Evolutionary conservation across 2,888 invertebrate genomes (phyloP), one percentile per base, ranked within the genome.

Genomic region (Blera fallax): DNA sequence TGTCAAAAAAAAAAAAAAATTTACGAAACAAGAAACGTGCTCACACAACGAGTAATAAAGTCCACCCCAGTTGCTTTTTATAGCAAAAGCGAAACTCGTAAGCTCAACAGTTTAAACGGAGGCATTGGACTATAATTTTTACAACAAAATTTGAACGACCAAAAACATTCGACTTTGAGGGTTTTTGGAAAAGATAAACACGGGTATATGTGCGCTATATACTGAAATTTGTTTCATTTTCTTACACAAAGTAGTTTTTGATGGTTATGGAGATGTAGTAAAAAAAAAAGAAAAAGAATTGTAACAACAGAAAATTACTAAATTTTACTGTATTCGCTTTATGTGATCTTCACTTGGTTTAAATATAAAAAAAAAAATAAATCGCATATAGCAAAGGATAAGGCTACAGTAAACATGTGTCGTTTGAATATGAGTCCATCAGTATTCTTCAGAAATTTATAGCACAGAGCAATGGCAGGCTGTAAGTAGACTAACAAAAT

Each of bases 111-210:
- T 48, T 48, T 48, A 48, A 48, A 21, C 18, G 48, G 4, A 48
- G 48, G 48, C 48, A 48, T 48, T 48, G 48, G 48, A 48, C 48
- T 48, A 48, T 21, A 48, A 48, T 48, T 48, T 48, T 48, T 48
- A 48, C 48, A 48, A 48, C 48, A 21, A 48, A 48, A 48, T 48
- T 48, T 21, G 10, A 48, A 48, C 48, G 21, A 48, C 48, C 48
- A 18, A 40, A 48, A 6, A 48, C 48, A 48, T 48, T 48, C 48
- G 11, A 48, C 21, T 48, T 48, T 48, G 21, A 48, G 48, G 48
- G 21, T 48, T 48, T 40, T 10, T 21, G 3, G 21, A 48, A 21
- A 21, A 21, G 48, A 48, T 10, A 48, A 48, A 48, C 10, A 10
- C 3, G 10, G 16, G 43, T 16, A 21, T 21, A 21, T 21, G 48